phyloP scores from a whole-genome alignment of 2,113 vertebrate species.

The cattle (Bos taurus) region DNA sequence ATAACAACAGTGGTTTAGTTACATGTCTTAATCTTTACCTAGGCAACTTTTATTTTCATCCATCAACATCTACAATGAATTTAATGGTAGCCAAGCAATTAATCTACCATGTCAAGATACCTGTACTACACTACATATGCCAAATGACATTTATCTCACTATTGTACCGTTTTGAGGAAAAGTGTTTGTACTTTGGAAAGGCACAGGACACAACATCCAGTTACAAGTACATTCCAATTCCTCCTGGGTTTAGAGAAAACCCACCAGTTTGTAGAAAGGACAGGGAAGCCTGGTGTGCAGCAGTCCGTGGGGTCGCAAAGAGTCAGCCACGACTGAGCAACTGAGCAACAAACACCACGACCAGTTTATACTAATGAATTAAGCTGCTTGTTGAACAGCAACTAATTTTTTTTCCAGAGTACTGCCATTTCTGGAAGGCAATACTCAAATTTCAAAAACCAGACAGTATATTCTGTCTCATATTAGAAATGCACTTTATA shows the following conservation, averaged over 20 bases:
- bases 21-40: conserved; percentile 39
- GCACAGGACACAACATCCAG: background rate
- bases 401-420: background rate
- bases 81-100: background rate
- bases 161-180: background rate
- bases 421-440: background rate
- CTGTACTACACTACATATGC: background rate
- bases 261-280: background rate
- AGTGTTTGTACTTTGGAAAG: background rate
- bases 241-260: background rate
- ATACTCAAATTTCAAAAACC: background rate
- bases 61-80: background rate
- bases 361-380: background rate
- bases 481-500: background rate
- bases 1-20: background rate
- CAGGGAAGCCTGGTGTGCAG: background rate
- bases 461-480: background rate
- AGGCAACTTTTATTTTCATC: conserved; percentile 26
- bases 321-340: background rate
- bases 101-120: background rate
- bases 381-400: background rate
- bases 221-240: conserved; percentile 31
- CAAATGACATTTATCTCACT: background rate
- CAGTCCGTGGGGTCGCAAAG: background rate
- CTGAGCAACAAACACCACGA: background rate